These are phyloP conservation scores for Hipposideros armiger DNA, from an alignment of 2,113 vertebrate species.

Conservation along the genomic window DNA sequence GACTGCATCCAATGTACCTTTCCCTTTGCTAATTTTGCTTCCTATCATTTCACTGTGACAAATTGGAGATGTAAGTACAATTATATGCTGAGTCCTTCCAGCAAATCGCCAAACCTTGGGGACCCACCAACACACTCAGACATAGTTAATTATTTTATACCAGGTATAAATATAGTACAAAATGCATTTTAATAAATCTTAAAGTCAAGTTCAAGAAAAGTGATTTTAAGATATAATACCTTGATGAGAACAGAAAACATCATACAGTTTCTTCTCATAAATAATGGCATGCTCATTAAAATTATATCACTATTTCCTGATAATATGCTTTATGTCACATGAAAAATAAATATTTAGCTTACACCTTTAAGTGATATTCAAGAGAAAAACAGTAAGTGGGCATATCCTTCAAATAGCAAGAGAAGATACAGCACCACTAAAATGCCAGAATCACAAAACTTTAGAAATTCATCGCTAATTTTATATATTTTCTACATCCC, in stretches of 20 bases:
- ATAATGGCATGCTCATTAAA: neutral
- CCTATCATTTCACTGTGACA: neutral
- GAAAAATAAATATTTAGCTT: slow-evolving; percentile 60
- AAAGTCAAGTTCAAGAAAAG: slow-evolving; percentile 12
- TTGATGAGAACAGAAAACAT: slow-evolving; percentile 36
- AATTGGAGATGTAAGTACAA: neutral
- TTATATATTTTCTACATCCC: neutral
- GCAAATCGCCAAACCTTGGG: neutral
- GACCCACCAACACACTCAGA: neutral
- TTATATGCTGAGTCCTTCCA: neutral
- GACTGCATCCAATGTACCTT: neutral
- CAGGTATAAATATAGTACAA: neutral
- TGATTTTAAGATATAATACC: neutral
- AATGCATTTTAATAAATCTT: neutral
- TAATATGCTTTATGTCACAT: neutral
- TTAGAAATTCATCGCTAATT: neutral
- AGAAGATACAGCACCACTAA: neutral
- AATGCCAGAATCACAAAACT: neutral
- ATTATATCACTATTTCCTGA: neutral
- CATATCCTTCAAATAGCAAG: neutral
- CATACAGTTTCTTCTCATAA: slow-evolving; percentile 9
- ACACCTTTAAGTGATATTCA: neutral
- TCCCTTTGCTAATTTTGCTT: neutral
- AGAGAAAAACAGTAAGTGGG: neutral
- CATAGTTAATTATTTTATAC: neutral